phyloP scores from a whole-genome alignment of 2,797 vertebrate species.

The Chelmon rostratus region DNA sequence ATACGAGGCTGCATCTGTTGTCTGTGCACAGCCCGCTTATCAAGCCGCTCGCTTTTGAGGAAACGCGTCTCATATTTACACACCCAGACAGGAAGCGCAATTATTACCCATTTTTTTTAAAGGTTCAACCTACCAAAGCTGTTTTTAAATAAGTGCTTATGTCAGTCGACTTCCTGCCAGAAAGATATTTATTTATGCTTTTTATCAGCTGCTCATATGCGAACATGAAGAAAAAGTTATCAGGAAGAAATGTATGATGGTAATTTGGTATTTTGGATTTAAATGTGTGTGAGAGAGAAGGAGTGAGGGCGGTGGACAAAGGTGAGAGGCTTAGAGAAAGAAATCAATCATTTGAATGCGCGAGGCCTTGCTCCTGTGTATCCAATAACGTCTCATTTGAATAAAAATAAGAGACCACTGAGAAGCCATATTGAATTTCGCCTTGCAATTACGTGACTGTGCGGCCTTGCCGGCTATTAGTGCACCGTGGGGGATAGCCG shows the following conservation, averaged over 20 bases:
- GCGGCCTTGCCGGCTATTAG: slow-evolving; percentile 63
- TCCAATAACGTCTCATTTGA: slow-evolving; percentile 77
- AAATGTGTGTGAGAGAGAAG: slow-evolving; percentile 20
- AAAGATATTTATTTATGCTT: background rate
- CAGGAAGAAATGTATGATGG: background rate
- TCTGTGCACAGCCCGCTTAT: slow-evolving; percentile 24
- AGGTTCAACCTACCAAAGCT: slow-evolving; percentile 2
- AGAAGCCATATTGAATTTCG: slow-evolving; percentile 74
- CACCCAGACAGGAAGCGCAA: slow-evolving; percentile 16
- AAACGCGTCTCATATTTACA: slow-evolving; percentile 29
- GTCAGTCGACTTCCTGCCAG: background rate
- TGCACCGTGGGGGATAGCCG: slow-evolving; percentile 48
- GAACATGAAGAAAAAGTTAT: slow-evolving; percentile 8
- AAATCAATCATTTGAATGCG: slow-evolving; percentile 69
- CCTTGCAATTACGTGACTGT: slow-evolving; percentile 66
- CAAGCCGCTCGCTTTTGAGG: background rate
- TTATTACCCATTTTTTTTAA: slow-evolving; percentile 6
- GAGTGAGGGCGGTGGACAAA: slow-evolving; percentile 29
- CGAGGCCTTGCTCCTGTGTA: slow-evolving; percentile 49
- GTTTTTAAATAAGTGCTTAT: background rate
- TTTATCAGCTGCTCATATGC: background rate
- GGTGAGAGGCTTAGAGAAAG: slow-evolving; percentile 40
- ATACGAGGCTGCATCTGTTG: slow-evolving; percentile 35
- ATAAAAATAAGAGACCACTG: slow-evolving; percentile 74
- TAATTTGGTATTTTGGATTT: slow-evolving; percentile 45